Conservation (phyloP, 2,113 vertebrate species). For the Pseudorhombus dupliciocellatus region DNA sequence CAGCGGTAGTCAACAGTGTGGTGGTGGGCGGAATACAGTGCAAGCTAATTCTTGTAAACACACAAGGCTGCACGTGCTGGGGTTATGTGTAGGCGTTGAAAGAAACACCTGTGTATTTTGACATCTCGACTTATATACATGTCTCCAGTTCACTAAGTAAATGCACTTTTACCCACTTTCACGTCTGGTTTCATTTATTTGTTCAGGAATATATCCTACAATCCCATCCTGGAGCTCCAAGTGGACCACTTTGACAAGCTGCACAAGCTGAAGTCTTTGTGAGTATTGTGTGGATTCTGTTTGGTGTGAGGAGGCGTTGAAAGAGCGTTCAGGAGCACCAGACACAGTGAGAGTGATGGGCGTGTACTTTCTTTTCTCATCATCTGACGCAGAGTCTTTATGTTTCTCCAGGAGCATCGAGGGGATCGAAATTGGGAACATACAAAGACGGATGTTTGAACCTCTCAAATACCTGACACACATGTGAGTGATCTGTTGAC, state of each 20-base stretch:
- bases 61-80: too few species aligned
- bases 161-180: not conserved
- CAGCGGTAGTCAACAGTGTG: too few species aligned
- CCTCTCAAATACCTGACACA: conserved; percentile 91
- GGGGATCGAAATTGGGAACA: conserved; percentile 93
- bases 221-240: conserved; percentile 90
- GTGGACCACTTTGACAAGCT: conserved; percentile 91
- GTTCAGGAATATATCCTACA: conserved; percentile 94
- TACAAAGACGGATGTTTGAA: conserved; percentile 93
- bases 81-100: too few species aligned
- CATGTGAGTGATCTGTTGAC: conserved; percentile 86
- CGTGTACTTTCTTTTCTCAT: not conserved
- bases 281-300: too few species aligned
- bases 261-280: conserved; percentile 92
- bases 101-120: too few species aligned
- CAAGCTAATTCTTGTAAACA: too few species aligned
- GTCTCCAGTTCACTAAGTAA: not conserved
- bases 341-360: not conserved
- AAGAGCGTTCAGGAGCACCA: not conserved
- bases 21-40: too few species aligned
- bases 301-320: not conserved
- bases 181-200: conserved; percentile 12
- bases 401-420: conserved; percentile 88
- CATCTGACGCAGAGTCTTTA: conserved; percentile 30
- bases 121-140: too few species aligned